phyloP scores from a whole-genome alignment of 2,113 vertebrate species.

The Nestor notabilis region DNA sequence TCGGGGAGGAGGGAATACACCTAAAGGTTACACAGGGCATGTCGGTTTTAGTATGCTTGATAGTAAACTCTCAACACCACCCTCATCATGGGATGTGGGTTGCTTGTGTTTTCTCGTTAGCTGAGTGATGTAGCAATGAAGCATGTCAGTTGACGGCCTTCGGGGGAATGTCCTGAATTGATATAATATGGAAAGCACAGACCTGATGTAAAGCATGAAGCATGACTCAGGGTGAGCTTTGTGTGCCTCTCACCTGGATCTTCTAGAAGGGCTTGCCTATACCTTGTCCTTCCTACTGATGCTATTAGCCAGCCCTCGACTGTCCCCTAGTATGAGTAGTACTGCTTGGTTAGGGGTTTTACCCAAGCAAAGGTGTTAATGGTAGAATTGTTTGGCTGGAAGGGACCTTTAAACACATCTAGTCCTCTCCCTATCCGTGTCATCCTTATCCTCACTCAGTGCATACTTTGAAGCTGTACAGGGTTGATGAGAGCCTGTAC shows the following conservation, averaged over 20 bases:
- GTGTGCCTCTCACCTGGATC: not conserved
- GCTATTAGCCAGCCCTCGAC: not conserved
- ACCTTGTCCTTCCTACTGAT: not conserved
- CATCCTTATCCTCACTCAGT: fast-evolving
- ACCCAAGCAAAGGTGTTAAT: not conserved
- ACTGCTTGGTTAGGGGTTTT: not conserved
- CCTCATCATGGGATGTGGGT: not conserved
- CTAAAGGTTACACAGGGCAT: not conserved
- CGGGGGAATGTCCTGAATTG: slow-evolving; percentile 32
- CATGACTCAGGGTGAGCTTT: not conserved
- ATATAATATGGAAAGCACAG: not conserved
- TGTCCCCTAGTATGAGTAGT: not conserved
- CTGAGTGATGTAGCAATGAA: not conserved
- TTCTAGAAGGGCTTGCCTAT: not conserved
- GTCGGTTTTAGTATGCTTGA: not conserved
- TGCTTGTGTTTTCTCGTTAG: slow-evolving; percentile 16
- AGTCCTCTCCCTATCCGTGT: not conserved
- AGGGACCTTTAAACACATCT: not conserved
- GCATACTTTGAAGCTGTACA: not conserved
- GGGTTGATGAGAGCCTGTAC: not conserved
- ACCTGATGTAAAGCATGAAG: not conserved
- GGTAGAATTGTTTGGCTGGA: not conserved
- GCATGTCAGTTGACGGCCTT: not conserved
- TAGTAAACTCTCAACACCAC: not conserved
- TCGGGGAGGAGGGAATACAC: not conserved